Percentiles rank a stretch among this genome's conserved stretches.
Conservation (phyloP, 2,113 vertebrate species). For the Pelusios castaneus region DNA sequence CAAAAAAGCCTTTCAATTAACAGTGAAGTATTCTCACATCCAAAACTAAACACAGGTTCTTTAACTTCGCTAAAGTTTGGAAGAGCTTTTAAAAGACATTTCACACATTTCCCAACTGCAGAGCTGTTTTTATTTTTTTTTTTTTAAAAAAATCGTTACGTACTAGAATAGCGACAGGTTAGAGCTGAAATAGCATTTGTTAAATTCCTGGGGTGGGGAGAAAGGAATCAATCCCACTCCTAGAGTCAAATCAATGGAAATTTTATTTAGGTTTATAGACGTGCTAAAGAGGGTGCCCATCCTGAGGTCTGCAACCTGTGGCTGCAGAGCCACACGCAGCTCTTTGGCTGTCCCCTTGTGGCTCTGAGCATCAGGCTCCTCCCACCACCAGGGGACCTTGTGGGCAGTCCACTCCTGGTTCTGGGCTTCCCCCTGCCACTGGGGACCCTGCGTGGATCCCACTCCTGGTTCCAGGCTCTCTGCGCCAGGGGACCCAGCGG, state of each 20-base stretch:
- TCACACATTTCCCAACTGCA: not conserved
- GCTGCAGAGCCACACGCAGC: too few relatives aligned
- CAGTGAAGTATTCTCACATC: constrained; percentile 70
- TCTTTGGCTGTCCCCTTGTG: too few relatives aligned
- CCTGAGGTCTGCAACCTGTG: too few relatives aligned
- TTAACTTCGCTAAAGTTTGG: not conserved
- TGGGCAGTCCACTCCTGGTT: too few relatives aligned
- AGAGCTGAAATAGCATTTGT: not conserved
- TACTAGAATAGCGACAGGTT: fast-evolving
- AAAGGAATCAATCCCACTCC: not conserved
- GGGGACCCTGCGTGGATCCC: too few relatives aligned
- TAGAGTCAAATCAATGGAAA: not conserved
- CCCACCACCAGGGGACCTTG: too few relatives aligned
- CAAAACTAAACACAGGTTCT: constrained; percentile 57
- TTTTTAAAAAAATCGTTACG: not conserved
- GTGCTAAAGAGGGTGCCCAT: not conserved
- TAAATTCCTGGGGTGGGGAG: not conserved
- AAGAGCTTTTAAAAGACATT: not conserved
- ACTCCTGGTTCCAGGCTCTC: too few relatives aligned
- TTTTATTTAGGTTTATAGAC: not conserved
- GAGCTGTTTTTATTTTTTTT: not conserved
- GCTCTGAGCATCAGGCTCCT: too few relatives aligned
- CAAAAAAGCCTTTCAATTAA: constrained; percentile 78
- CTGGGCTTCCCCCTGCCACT: too few relatives aligned
- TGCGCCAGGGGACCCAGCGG: too few relatives aligned